A percentile compares a stretch with the other conserved stretches of the same genome.
These are phyloP conservation scores for Neosilurus mollespiculum DNA, from an alignment of 2,797 vertebrate species.

Conservation along the genomic window DNA sequence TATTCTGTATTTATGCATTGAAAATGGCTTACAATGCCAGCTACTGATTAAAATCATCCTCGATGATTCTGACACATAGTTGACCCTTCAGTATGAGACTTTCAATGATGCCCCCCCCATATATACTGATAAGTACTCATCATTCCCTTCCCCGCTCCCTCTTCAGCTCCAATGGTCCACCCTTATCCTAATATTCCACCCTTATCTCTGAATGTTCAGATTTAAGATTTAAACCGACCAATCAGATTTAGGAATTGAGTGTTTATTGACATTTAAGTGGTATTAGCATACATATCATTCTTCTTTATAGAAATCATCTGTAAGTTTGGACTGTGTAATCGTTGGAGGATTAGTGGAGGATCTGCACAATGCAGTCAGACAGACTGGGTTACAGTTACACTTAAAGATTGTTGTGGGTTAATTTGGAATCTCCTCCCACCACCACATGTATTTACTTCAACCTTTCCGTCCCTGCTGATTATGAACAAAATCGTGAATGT, in stretches of 20 bases:
- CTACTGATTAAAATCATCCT: no score
- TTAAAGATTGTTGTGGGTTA: neutral
- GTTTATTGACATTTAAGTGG: neutral
- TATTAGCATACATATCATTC: neutral
- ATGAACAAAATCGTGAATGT: neutral
- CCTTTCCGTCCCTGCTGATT: neutral
- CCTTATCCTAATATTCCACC: no score
- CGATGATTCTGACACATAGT: no score
- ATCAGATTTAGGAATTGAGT: neutral
- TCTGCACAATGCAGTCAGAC: neutral
- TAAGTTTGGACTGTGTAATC: neutral
- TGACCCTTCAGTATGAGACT: no score
- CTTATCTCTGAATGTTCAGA: no score
- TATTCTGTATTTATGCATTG: no score
- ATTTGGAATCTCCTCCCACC: neutral
- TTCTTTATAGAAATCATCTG: conserved; percentile 11
- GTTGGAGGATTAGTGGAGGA: neutral
- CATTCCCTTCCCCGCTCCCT: no score
- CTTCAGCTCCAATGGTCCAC: no score
- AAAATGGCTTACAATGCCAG: no score
- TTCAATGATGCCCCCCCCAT: no score
- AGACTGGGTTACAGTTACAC: neutral
- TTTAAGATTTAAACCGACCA: no score
- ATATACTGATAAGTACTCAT: no score
- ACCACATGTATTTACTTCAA: neutral